These are phyloP conservation scores for Marmota monax DNA, from an alignment of 2,113 vertebrate species.

Conservation along the genomic window DNA sequence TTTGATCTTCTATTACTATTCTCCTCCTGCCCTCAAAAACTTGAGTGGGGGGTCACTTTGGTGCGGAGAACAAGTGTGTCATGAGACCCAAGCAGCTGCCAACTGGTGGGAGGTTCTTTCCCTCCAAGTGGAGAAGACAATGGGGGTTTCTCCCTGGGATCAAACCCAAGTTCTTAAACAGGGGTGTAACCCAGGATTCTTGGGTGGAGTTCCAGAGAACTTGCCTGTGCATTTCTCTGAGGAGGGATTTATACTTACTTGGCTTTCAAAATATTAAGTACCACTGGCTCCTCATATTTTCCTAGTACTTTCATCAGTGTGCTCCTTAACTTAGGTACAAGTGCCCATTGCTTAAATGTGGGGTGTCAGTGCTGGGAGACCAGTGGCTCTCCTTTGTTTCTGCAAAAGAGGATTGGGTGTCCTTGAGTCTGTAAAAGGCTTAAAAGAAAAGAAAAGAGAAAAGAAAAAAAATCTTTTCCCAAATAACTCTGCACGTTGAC, in stretches of 20 bases:
- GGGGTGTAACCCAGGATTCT: neutral
- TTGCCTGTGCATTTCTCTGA: slow-evolving; percentile 16
- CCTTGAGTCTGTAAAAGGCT: slow-evolving; percentile 42
- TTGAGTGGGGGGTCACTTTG: neutral
- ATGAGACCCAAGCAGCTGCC: slow-evolving; percentile 9
- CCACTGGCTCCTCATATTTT: neutral
- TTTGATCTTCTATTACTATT: slow-evolving; percentile 67
- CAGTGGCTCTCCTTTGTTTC: slow-evolving; percentile 62
- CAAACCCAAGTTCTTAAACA: slow-evolving; percentile 18
- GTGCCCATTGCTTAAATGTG: neutral
- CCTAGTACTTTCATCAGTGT: neutral
- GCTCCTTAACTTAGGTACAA: neutral
- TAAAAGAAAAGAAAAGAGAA: neutral
- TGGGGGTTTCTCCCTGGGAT: neutral
- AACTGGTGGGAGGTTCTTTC: neutral
- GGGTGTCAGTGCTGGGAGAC: neutral
- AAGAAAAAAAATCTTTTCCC: neutral
- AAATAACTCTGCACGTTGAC: slow-evolving; percentile 74
- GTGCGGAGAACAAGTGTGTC: slow-evolving; percentile 34
- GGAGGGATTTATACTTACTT: neutral
- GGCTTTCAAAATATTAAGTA: slow-evolving; percentile 26
- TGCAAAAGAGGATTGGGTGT: slow-evolving; percentile 19
- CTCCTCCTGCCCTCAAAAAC: neutral
- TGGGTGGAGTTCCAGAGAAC: neutral
- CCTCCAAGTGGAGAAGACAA: neutral